phyloP scores from a whole-genome alignment of 2,888 invertebrate genomes.

The Callimorpha dominula region DNA sequence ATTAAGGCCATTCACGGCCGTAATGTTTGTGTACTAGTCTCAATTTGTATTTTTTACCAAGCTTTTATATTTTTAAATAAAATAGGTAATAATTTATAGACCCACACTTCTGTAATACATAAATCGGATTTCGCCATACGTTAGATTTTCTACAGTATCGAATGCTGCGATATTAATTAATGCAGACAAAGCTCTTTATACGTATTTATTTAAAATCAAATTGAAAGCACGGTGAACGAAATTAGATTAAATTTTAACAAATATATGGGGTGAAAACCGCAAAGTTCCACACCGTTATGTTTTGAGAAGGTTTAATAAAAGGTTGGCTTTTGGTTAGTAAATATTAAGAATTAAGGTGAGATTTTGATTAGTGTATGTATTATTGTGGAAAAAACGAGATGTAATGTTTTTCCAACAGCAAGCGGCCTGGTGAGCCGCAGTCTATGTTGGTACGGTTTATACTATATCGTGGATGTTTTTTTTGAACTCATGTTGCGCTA shows the following conservation, averaged over 20 bases:
- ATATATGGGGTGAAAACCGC: constrained; percentile 38
- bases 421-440: no score
- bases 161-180: constrained; percentile 67
- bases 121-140: constrained; percentile 38
- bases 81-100: constrained; percentile 11
- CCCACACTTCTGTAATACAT: constrained; percentile 27
- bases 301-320: background rate
- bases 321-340: background rate
- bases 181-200: constrained; percentile 56
- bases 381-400: background rate
- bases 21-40: background rate
- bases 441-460: no score
- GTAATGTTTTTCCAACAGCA: no score
- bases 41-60: background rate
- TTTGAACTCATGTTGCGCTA: no score
- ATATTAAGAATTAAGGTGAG: background rate
- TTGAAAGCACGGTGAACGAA: constrained; percentile 62
- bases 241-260: constrained; percentile 68
- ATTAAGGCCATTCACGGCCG: no score
- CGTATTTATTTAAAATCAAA: constrained; percentile 76
- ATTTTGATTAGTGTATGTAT: background rate
- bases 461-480: no score
- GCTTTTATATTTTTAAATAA: background rate
- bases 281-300: constrained; percentile 13
- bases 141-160: constrained; percentile 46